phyloP scores from a whole-genome alignment of 1,140 invertebrate genomes.

The Onthophagus taurus region DNA sequence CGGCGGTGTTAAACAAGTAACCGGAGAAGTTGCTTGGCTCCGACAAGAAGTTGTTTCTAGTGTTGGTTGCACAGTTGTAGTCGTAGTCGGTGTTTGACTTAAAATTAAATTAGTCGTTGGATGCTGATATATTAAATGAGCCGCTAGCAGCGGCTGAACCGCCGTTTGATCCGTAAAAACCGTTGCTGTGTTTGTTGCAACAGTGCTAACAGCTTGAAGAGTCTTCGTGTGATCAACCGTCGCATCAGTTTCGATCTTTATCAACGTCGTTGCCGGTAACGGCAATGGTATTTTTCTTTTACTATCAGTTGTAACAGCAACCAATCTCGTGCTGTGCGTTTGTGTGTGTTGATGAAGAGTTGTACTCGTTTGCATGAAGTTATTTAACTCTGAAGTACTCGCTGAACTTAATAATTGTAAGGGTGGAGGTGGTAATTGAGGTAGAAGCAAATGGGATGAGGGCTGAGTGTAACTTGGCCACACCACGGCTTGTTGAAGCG shows the following conservation, averaged over 20 bases:
- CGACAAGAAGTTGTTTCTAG: slow-evolving; percentile 42
- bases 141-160: slow-evolving; percentile 35
- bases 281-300: slow-evolving; percentile 51
- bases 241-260: slow-evolving; percentile 57
- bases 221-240: slow-evolving; percentile 47
- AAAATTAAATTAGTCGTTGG: slow-evolving; percentile 36
- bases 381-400: slow-evolving; percentile 39
- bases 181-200: slow-evolving; percentile 41
- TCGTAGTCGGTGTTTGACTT: slow-evolving; percentile 24
- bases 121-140: slow-evolving; percentile 46
- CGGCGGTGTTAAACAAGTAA: slow-evolving; percentile 49
- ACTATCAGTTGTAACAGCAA: slow-evolving; percentile 45
- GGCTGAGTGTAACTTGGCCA: slow-evolving; percentile 57
- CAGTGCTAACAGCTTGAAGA: slow-evolving; percentile 44
- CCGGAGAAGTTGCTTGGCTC: slow-evolving; percentile 48
- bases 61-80: no score
- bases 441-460: slow-evolving; percentile 50
- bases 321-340: slow-evolving; percentile 48
- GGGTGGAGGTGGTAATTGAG: slow-evolving; percentile 49
- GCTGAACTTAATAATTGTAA: slow-evolving; percentile 52
- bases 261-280: slow-evolving; percentile 48
- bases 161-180: slow-evolving; percentile 34
- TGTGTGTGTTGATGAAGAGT: slow-evolving; percentile 48
- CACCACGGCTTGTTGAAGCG: slow-evolving; percentile 64
- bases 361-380: slow-evolving; percentile 37